A percentile compares a stretch with the other conserved stretches of the same genome.
phyloP scores from a whole-genome alignment of 2,113 vertebrate species.

The Miniopterus natalensis region DNA sequence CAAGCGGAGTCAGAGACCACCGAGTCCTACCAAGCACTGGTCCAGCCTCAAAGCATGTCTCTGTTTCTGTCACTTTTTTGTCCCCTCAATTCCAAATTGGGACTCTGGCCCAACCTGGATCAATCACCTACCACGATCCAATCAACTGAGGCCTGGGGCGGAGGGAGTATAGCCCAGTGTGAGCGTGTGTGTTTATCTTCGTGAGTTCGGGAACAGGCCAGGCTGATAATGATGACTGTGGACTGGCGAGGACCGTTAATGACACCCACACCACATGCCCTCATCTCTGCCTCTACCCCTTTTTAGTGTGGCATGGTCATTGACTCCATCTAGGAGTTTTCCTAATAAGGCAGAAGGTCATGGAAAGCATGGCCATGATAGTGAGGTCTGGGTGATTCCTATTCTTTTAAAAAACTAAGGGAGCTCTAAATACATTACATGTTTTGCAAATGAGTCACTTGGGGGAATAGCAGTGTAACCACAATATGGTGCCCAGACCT shows the following conservation, averaged over 20 bases:
- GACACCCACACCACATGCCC: not conserved
- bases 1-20: not conserved
- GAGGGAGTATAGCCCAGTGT: fast-evolving
- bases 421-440: not conserved
- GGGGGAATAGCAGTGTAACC: not conserved
- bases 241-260: not conserved
- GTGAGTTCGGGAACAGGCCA: not conserved
- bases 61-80: not conserved
- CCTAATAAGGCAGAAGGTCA: not conserved
- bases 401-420: not conserved
- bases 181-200: not conserved
- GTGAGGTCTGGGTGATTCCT: not conserved
- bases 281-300: not conserved
- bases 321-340: not conserved
- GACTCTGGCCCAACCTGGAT: not conserved
- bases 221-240: not conserved
- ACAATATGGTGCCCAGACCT: not conserved
- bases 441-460: not conserved
- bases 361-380: not conserved
- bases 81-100: not conserved
- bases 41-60: not conserved
- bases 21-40: not conserved
- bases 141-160: not conserved
- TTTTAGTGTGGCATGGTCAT: not conserved
- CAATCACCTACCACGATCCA: not conserved